Evolutionary conservation across 1,140 invertebrate species (phyloP), one percentile per base, ranked within the genome.

Genomic region (Drosophila bocqueti): DNA sequence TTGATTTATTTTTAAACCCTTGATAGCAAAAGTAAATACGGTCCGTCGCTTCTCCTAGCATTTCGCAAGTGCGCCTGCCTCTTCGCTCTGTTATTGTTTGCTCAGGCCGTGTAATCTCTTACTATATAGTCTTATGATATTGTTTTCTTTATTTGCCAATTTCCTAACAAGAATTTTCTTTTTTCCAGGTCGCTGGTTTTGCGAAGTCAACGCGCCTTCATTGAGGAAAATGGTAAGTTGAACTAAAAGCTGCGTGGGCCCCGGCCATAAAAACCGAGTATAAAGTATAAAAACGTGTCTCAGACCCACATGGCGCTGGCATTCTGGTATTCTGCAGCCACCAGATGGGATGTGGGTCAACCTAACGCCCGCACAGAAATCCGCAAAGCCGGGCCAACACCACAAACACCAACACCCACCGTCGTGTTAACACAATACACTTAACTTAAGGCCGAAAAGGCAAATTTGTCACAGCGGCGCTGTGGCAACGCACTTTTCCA

Each of bases 161-260:
- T 68, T 74, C 46, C 68, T 74, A 74, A 74, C 55, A 52, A 74
- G 45, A 60, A 58, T 75, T 67, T 75, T 24, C 29, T 49, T 24
- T 64, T 64, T 92, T 91, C 49, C 91, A 92, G 91, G 91, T 92
- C 91, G 67, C 80, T 92, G 40, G 91, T 92, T 74, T 83, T 92
- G 87, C 91, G 91, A 42, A 91, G 87, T 82, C 91, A 92, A 83
- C 91, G 91, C 79, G 87, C 89, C 68, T 92, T 92, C 76, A 83
- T 83, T 76, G 91, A 92, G 73, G 91, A 91, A 91, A 92, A 92
- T 87, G 91, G 91, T 92, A 82, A 76, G 91, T 91, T 47, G 34
- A 59, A 49, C 45, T 34, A 69, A 38, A 64, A n/a, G 54, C 58
- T 7, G 61, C 65, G 85, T 91, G 83, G 86, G 86, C 57, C 47